Percentiles rank a stretch among this genome's conserved stretches.
Conservation (phyloP, 1,140 invertebrate species). For the Oryctes rhinoceros region DNA sequence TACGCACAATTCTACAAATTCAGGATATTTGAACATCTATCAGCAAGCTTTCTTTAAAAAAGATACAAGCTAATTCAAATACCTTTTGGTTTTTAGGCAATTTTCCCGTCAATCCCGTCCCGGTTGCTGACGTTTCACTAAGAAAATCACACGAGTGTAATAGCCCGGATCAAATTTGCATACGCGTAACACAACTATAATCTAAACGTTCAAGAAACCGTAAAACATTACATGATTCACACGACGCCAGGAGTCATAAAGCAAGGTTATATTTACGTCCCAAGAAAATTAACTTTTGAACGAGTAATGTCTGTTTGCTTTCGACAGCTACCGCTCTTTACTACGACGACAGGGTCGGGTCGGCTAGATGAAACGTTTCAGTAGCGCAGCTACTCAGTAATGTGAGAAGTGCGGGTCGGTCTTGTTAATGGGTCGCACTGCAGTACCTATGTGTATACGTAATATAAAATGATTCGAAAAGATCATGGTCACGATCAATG, state of each 20-base stretch:
- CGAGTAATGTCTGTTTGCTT: constrained; percentile 14
- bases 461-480: constrained; percentile 1
- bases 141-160: neutral
- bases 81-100: neutral
- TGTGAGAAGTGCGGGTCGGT: neutral
- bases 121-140: neutral
- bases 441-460: neutral
- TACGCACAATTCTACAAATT: too few relatives aligned
- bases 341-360: neutral
- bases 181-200: constrained; percentile 2
- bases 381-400: neutral
- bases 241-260: neutral
- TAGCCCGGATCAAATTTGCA: neutral
- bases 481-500: constrained; percentile 28
- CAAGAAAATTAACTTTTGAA: constrained; percentile 21
- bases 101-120: neutral
- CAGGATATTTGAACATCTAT: too few relatives aligned
- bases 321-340: constrained; percentile 11
- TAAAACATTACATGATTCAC: constrained; percentile 18
- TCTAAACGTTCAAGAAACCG: constrained; percentile 8
- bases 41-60: too few relatives aligned
- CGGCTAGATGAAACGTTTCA: constrained; percentile 21
- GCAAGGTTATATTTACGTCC: constrained; percentile 21
- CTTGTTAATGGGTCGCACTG: neutral
- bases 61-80: neutral